Conservation (phyloP, 2,888 invertebrate genomes). For the Drosophila formosana region DNA sequence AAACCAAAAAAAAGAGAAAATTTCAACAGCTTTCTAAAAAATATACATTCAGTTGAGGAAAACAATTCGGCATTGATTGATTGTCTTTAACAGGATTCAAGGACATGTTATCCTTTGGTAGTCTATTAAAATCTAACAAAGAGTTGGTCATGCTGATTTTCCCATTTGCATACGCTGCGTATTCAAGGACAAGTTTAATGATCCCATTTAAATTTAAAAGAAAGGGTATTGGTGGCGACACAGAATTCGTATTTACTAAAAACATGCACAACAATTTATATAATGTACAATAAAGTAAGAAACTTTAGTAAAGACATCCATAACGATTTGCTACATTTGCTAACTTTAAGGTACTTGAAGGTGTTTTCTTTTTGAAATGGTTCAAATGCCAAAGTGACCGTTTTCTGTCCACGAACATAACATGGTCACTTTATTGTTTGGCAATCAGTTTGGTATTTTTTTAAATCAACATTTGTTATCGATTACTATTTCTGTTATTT, state of each 20-base stretch:
- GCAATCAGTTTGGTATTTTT: background rate
- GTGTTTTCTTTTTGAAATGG: background rate
- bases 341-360: background rate
- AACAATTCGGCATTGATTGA: slow-evolving; percentile 3
- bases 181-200: slow-evolving; percentile 36
- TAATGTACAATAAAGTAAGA: background rate
- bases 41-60: background rate
- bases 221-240: slow-evolving; percentile 26
- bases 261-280: slow-evolving; percentile 3
- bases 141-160: slow-evolving; percentile 30
- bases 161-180: slow-evolving; percentile 42
- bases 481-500: background rate
- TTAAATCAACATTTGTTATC: background rate
- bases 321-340: background rate
- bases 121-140: slow-evolving; percentile 12
- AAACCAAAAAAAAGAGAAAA: background rate
- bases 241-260: background rate
- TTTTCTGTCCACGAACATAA: too few species aligned
- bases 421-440: background rate
- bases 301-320: background rate
- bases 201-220: slow-evolving; percentile 8
- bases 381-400: slow-evolving; percentile 1
- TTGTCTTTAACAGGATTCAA: slow-evolving; percentile 2
- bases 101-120: slow-evolving; percentile 4
- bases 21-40: background rate